Base-by-base conservation (phyloP, 2,888 invertebrate species). In the Drosophila lacicola region DNA sequence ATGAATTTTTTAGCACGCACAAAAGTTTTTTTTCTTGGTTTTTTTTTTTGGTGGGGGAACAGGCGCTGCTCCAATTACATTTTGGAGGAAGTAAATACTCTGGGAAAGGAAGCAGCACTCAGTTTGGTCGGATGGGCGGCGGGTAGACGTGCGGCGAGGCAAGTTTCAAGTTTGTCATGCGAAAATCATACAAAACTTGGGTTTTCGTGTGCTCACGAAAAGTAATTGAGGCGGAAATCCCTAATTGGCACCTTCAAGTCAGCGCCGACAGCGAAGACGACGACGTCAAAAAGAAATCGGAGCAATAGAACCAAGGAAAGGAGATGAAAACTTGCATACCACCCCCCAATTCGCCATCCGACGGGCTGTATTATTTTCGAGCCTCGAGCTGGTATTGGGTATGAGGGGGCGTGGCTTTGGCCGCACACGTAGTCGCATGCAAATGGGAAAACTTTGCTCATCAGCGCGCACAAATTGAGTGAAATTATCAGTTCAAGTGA, bases 171-270 rank as follows among this genome's bases (percentile, higher is more conserved):
- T 89, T 89, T 85, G 89, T 89, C 85, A 89, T 89, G 85, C 89
- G 89, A 89, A 85, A 89, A 89, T 85, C 88, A 85, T 85, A 82
- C 89, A 85, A 89, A 81, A 88, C 80, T 85, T 85, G 82, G 78
- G 74, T 58, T 74, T 78, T 89, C 86, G 85, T 89, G 89, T 63
- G 86, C 88, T 75, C 84, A 87, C 80, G 69, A 74, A 88, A 85
- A 85, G 85, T 85, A 85, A 85, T 85, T 85, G 85, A 85, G 80
- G 85, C 85, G 85, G 85, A 85, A 85, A 85, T 85, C 88, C 85
- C 89, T 85, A 85, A 85, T 85, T 85, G 85, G 89, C 89, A 85
- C 85, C 89, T 89, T 83, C 89, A 83, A 82, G 65, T 79, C 80
- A 60, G 60, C 62, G 47, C 17, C 49, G 45, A 56, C 45, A 37